Evolutionary conservation across 2,113 vertebrate genomes (phyloP).

Genomic region (Vimba vimba): DNA sequence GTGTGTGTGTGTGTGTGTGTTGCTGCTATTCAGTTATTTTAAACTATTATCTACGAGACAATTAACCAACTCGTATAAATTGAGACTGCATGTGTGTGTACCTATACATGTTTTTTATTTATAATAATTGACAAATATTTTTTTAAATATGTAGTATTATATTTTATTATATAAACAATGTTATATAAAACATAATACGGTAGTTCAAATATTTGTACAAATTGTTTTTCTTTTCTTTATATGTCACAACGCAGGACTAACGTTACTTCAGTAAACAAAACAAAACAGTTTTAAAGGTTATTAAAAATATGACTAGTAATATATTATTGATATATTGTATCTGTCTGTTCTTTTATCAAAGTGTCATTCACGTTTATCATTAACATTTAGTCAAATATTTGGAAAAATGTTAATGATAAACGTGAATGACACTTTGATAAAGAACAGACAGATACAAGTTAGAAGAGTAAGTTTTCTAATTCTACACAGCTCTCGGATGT

Average conservation of each 20-base stretch:
- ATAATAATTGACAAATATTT: neutral
- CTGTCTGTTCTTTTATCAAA: neutral
- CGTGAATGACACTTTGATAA: neutral
- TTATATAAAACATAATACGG: neutral
- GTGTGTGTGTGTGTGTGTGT: too few relatives aligned
- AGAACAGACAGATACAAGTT: neutral
- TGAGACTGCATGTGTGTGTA: too few relatives aligned
- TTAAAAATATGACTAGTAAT: neutral
- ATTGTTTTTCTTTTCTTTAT: neutral
- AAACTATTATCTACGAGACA: too few relatives aligned
- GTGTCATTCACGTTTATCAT: neutral
- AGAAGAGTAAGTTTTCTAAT: too few relatives aligned
- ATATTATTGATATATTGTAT: neutral
- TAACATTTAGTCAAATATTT: neutral
- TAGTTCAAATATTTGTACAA: neutral
- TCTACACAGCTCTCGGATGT: neutral
- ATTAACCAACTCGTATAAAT: too few relatives aligned
- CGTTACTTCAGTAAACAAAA: neutral
- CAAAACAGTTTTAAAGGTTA: neutral
- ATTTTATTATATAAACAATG: constrained; percentile 1
- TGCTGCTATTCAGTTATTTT: too few relatives aligned
- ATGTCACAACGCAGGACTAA: neutral
- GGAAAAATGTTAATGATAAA: neutral
- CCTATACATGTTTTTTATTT: neutral
- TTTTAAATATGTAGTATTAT: neutral